Evolutionary conservation across 2,113 vertebrate species (phyloP).

Genomic region (Scatophagus argus): DNA sequence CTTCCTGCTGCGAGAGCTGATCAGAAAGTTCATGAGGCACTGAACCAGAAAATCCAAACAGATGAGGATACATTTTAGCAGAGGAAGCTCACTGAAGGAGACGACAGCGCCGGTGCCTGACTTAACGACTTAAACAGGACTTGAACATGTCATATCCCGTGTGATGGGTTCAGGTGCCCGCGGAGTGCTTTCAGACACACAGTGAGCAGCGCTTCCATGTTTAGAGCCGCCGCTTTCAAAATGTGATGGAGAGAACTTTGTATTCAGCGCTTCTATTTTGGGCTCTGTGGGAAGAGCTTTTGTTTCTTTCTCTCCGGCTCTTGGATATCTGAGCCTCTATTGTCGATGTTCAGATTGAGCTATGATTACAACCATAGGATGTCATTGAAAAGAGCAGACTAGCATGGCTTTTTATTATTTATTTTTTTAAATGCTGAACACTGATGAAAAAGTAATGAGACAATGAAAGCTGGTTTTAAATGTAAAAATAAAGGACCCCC

Average conservation of each 20-base stretch:
- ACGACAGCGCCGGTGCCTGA: not conserved
- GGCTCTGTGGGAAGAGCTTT: conserved; percentile 16
- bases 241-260: conserved; percentile 28
- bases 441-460: conserved; percentile 52
- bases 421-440: conserved; percentile 18
- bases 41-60: conserved; percentile 28
- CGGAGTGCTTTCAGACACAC: conserved; percentile 6
- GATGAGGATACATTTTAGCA: conserved; percentile 19
- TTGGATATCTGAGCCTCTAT: conserved; percentile 13
- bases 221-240: conserved; percentile 4
- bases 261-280: conserved; percentile 40
- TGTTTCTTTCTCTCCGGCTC: not conserved
- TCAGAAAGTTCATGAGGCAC: conserved; percentile 15
- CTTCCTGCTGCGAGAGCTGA: not conserved
- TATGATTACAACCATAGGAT: conserved; percentile 27
- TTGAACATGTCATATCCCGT: conserved; percentile 33
- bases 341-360: conserved; percentile 29
- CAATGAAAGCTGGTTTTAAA: conserved; percentile 13
- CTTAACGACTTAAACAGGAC: conserved; percentile 33
- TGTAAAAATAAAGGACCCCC: conserved; percentile 10
- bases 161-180: conserved; percentile 1
- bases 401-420: not conserved
- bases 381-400: conserved; percentile 27
- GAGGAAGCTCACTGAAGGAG: conserved; percentile 5
- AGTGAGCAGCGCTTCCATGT: conserved; percentile 20